Percentiles rank a stretch among this genome's conserved stretches.
phyloP scores from a whole-genome alignment of 2,797 vertebrate species.

The Phyllotis vaccarum region DNA sequence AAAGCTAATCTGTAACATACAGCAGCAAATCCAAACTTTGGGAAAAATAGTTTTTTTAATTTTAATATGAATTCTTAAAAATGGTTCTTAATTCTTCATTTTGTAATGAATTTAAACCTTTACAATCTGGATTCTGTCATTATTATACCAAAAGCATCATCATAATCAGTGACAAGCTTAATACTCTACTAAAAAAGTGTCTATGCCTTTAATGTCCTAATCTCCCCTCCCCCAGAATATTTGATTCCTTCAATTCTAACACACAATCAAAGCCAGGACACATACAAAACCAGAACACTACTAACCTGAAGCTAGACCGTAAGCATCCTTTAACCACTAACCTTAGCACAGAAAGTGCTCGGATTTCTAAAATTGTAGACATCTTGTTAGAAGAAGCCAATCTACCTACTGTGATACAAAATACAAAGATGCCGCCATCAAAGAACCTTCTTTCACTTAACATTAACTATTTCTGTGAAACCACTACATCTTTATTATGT shows the following conservation, averaged over 20 bases:
- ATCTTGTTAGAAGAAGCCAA: not conserved
- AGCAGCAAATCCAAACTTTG: not conserved
- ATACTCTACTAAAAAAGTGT: not conserved
- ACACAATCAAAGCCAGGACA: not conserved
- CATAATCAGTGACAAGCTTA: not conserved
- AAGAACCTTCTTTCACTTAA: not conserved
- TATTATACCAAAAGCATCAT: not conserved
- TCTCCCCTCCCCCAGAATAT: not conserved
- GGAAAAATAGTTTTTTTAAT: not conserved
- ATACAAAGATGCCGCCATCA: not conserved
- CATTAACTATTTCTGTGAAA: slow-evolving; percentile 33
- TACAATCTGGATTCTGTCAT: slow-evolving; percentile 1
- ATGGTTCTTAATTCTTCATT: not conserved
- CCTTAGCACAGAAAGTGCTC: not conserved
- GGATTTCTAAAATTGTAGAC: not conserved
- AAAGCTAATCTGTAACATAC: not conserved
- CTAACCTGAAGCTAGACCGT: not conserved
- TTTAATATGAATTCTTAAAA: not conserved
- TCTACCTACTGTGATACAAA: not conserved
- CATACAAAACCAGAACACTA: not conserved
- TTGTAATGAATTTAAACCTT: too few relatives aligned
- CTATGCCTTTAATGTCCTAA: not conserved
- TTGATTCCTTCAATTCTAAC: not conserved
- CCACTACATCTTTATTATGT: not conserved
- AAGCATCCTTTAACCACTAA: not conserved